Conservation (phyloP, 2,797 vertebrate species). For the Anas georgica region DNA sequence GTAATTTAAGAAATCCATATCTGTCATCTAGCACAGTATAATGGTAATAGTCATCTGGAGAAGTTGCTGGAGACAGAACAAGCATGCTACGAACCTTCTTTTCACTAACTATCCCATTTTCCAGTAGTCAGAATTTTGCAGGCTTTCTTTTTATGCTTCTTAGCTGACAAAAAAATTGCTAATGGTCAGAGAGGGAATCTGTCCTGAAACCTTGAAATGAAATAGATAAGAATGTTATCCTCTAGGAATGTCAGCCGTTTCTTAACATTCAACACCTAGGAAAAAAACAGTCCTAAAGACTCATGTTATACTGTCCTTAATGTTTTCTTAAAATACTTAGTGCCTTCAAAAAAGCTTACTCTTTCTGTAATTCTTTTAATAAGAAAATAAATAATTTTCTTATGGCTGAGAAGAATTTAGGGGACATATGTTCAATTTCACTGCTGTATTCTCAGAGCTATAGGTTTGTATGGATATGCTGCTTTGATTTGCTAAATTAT, state of each 20-base stretch:
- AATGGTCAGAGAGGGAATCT: background rate
- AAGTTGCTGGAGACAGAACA: background rate
- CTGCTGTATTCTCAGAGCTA: background rate
- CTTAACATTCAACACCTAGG: background rate
- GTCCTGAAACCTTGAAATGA: background rate
- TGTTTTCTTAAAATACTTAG: background rate
- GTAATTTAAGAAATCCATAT: background rate
- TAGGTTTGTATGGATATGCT: background rate
- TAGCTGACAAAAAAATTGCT: background rate
- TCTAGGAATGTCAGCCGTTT: background rate
- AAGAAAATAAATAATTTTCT: background rate
- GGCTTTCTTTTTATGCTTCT: background rate
- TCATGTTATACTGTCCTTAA: background rate
- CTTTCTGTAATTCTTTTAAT: background rate
- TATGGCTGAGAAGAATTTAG: background rate
- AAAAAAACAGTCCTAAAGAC: background rate
- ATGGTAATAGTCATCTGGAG: background rate
- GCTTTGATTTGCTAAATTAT: background rate
- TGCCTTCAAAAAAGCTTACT: background rate
- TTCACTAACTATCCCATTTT: background rate
- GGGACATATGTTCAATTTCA: background rate
- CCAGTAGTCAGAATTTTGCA: background rate
- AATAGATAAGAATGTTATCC: background rate
- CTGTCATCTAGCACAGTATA: background rate
- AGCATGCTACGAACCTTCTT: background rate